Evolutionary conservation across 1,140 invertebrate genomes (phyloP).

Genomic region (Euura saliciscinereae): DNA sequence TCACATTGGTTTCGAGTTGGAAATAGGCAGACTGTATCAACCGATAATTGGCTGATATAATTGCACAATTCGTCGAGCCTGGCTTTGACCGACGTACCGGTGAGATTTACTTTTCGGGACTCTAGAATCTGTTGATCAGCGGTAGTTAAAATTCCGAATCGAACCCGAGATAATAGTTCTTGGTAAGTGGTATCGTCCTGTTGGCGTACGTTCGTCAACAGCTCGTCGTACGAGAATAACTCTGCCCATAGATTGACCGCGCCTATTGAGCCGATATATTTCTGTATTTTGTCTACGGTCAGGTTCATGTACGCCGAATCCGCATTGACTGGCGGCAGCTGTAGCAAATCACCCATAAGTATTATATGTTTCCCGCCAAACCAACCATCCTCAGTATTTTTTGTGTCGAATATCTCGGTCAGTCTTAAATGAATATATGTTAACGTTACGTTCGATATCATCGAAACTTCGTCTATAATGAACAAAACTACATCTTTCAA

Average conservation of each 20-base stretch:
- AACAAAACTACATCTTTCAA: conserved; percentile 27
- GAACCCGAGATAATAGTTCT: not conserved
- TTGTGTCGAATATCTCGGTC: conserved; percentile 39
- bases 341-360: conserved; percentile 42
- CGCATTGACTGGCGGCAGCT: conserved; percentile 41
- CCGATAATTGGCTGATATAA: too few relatives aligned
- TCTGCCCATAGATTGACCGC: conserved; percentile 16
- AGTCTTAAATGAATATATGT: conserved; percentile 38
- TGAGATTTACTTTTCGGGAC: too few relatives aligned
- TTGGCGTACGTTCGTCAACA: conserved; percentile 2
- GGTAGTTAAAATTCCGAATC: conserved; percentile 1
- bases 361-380: conserved; percentile 34
- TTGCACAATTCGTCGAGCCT: too few relatives aligned
- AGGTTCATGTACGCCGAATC: conserved; percentile 32
- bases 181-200: not conserved
- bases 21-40: too few relatives aligned
- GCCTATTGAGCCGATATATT: conserved; percentile 21
- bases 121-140: too few relatives aligned
- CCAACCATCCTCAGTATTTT: conserved; percentile 31
- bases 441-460: conserved; percentile 44
- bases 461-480: conserved; percentile 37
- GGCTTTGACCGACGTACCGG: too few relatives aligned
- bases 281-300: conserved; percentile 15
- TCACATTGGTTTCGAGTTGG: too few relatives aligned
- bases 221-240: not conserved